Evolutionary conservation across 2,888 invertebrate species (phyloP), one percentile per base, ranked within the genome.

Genomic region (Heteropelma amictum): DNA sequence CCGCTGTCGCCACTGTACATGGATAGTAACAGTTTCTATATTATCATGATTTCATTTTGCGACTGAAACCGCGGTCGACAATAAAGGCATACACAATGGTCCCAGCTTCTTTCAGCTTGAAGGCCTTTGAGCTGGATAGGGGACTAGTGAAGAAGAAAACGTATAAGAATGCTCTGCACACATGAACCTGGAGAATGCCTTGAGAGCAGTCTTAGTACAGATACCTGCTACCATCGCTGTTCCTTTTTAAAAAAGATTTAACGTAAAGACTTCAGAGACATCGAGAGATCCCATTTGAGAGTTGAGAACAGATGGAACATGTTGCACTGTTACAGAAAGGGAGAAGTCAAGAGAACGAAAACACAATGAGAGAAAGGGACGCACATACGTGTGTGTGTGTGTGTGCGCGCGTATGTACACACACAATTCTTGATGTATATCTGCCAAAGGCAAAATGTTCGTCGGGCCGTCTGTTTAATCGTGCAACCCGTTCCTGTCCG

Each of bases 401-500:
- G n/a, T 1, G 3, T 47, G 21, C 54, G 23, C 35, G 12, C 23
- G 38, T 23, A 38, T 14, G 17, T 12, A 38, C 21, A 33, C 19
- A 33, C 54, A 53, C 40, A 60, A 64, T 30, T 60, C 60, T 30
- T 61, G 68, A 69, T 56, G 33, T 58, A 38, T 53, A 54, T 60
- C 58, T 61, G 54, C 67, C 45, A 42, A 35, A 47, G 40, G 53
- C 56, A 70, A 70, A 70, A 67, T 45, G 58, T 58, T 19, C 40
- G 54, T 64, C 64, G 23, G 60, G 60, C 47, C 54, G 35, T 77
- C 14, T 28, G 68, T 61, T 74, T 53, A 70, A 70, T 54, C 38
- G 54, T 47, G 40, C 35, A 47, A 54, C 60, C 45, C 64, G 65
- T 72, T 67, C 45, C 35, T 60, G 40, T 45, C 42, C 28, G 35